Conservation (phyloP, 2,113 vertebrate species). For the Campylorhamphus procurvoides region DNA sequence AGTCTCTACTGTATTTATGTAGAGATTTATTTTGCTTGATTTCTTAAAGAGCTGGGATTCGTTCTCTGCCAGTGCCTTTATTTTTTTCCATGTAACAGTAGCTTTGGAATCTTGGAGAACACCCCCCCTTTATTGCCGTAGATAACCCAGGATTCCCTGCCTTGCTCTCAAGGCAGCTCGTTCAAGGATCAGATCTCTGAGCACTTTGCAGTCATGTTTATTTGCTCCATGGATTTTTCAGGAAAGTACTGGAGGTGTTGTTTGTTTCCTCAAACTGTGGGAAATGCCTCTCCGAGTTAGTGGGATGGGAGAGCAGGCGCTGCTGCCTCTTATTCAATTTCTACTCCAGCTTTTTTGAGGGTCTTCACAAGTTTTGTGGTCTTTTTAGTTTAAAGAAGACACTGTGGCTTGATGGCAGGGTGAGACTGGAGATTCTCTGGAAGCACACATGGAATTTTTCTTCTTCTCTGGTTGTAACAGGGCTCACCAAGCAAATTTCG, state of each 20-base stretch:
- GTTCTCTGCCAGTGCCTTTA: background rate
- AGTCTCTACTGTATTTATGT: background rate
- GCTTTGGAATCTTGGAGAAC: background rate
- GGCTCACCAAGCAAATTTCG: background rate
- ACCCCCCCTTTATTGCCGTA: background rate
- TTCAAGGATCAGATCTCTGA: background rate
- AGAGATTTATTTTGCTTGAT: background rate
- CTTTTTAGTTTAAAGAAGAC: background rate
- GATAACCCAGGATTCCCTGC: background rate
- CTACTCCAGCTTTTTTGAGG: background rate
- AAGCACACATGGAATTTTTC: background rate
- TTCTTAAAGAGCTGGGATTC: background rate
- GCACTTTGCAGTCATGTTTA: background rate
- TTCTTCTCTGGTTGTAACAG: background rate
- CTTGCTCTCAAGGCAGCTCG: background rate
- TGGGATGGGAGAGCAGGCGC: background rate
- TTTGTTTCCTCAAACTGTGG: background rate
- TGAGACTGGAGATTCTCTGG: background rate
- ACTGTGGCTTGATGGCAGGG: background rate
- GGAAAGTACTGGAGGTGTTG: background rate
- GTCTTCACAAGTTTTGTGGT: accelerated
- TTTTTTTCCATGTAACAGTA: background rate
- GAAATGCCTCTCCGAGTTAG: background rate
- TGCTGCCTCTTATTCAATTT: background rate
- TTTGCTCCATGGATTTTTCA: background rate